Evolutionary conservation across 2,888 invertebrate species (phyloP), one percentile per base, ranked within the genome.

Genomic region (Carterocephalus palaemon): DNA sequence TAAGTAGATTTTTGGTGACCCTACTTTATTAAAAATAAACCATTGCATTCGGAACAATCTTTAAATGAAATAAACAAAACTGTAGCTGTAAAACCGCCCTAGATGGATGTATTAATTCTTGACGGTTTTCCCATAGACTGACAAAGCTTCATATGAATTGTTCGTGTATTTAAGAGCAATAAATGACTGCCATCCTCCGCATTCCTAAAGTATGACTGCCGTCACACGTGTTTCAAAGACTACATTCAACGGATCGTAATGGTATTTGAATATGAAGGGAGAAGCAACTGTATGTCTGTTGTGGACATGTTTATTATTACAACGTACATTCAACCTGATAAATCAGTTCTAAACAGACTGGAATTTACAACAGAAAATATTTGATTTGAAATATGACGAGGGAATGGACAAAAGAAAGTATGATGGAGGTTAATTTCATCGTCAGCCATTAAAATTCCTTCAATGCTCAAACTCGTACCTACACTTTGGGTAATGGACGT

Each of bases 121-220:
- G 23, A 40, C 43, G 15, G 39, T 32, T 46, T 37, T 51, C 48
- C n/a, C n/a, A n/a, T 32, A 17, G 16, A 32, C 17, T 32, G 16
- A 17, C 17, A 17, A 17, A 5, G 3, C 5, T 17, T 17, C 5
- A 17, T 17, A 4, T 4, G 3, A 5, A 17, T 17, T 5, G 8
- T 24, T 36, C 55, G 58, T 49, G 50, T 64, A 71, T 72, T 65
- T 62, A 68, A 59, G 54, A 54, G 49, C 56, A 59, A 56, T 61
- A 49, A 51, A 53, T 48, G 39, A 34, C 40, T 47, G 26, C 53
- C 64, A 73, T 74, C 67, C 67, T 67, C 63, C 61, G 53, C 73
- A 78, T 79, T 70, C 79, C 79, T 55, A 69, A 58, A 49, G 60
- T 62, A 70, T 77, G 78, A 78, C 60, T 68, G 60, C 62, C 51